Percentiles rank a stretch among this genome's conserved stretches.
Evolutionary conservation across 2,113 vertebrate species (phyloP).

Genomic region (Neogale vison): DNA sequence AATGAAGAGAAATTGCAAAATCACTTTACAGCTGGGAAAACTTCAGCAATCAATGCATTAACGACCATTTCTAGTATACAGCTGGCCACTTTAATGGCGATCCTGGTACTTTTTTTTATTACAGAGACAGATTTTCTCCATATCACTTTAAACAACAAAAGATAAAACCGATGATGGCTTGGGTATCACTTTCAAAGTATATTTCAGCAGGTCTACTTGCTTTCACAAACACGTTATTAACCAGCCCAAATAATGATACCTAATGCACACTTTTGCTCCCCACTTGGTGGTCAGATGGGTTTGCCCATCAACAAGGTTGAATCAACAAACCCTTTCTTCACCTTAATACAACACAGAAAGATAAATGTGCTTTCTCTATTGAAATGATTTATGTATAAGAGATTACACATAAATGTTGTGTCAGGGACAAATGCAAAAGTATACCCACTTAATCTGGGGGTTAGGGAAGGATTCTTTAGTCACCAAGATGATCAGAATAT

Average conservation of each 20-base stretch:
- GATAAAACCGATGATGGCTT: background rate
- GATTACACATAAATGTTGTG: background rate
- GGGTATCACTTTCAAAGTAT: background rate
- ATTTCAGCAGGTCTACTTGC: background rate
- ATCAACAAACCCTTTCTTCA: background rate
- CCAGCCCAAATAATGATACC: background rate
- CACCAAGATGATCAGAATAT: background rate
- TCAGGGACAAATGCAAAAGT: constrained; percentile 29
- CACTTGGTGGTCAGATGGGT: background rate
- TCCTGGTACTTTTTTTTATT: background rate
- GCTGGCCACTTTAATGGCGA: background rate
- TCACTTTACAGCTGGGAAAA: background rate
- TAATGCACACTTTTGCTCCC: background rate
- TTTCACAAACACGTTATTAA: background rate
- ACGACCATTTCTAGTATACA: background rate
- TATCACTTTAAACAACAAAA: background rate
- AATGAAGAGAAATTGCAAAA: background rate
- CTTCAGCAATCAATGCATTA: background rate
- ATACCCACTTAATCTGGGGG: background rate
- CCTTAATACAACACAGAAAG: background rate
- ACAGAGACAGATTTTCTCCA: background rate
- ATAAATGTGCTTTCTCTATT: background rate
- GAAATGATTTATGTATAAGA: background rate
- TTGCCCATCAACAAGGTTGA: background rate
- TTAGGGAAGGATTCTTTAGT: background rate